These are phyloP conservation scores for Oryzias curvinotus DNA, from an alignment of 2,113 vertebrate species.

Conservation along the genomic window DNA sequence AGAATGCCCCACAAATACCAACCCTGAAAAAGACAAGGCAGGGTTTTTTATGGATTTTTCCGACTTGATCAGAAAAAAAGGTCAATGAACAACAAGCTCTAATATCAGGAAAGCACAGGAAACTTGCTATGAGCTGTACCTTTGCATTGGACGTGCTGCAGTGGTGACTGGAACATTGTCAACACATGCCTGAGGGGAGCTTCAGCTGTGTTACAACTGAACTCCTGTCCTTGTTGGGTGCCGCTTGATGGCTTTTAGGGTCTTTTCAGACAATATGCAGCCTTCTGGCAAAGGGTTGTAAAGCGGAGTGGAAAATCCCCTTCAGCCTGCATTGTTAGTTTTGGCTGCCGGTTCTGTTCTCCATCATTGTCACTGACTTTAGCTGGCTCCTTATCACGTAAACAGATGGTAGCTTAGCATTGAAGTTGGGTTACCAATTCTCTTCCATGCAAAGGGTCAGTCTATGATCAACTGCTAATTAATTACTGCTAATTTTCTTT, in stretches of 20 bases:
- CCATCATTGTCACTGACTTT: constrained; percentile 63
- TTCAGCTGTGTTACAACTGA: constrained; percentile 50
- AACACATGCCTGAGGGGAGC: constrained; percentile 51
- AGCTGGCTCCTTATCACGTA: constrained; percentile 53
- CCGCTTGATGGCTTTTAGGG: constrained; percentile 64
- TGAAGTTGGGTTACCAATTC: constrained; percentile 19
- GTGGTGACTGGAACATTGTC: too few species aligned
- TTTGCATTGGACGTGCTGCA: too few species aligned
- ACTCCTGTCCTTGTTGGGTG: constrained; percentile 83
- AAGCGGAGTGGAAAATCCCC: constrained; percentile 76
- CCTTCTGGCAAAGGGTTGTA: constrained; percentile 57
- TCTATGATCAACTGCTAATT: background rate
- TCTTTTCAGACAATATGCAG: constrained; percentile 55
- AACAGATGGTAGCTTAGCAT: constrained; percentile 58
- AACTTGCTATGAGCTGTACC: background rate
- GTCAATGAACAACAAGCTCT: constrained; percentile 40
- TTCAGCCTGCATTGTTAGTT: constrained; percentile 64
- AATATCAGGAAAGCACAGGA: constrained; percentile 54
- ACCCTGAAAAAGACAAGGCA: constrained; percentile 46
- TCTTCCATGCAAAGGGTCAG: background rate
- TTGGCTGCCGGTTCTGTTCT: constrained; percentile 70
- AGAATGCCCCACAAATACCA: constrained; percentile 38
- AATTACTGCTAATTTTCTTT: background rate
- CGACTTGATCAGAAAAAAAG: constrained; percentile 25
- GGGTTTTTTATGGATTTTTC: constrained; percentile 50